A percentile compares a stretch with the other conserved stretches of the same genome.
phyloP scores from a whole-genome alignment of 1,140 invertebrate genomes.

The Phymastichus coffea region DNA sequence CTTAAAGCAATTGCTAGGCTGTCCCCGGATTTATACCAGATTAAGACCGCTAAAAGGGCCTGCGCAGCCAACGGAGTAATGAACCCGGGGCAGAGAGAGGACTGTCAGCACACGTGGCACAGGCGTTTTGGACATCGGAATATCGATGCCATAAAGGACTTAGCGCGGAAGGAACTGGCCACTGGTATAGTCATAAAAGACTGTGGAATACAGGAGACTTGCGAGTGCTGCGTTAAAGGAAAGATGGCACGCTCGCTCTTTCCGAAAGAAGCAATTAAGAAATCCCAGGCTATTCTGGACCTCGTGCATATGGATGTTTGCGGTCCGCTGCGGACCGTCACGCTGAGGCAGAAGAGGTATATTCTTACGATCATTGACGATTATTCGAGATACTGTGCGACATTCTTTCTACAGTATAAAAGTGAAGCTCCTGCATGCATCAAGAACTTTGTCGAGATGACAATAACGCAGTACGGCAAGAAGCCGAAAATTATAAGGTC shows the following conservation, averaged over 20 bases:
- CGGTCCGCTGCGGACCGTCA: constrained; percentile 20
- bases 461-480: constrained; percentile 25
- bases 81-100: not conserved
- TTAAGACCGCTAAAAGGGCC: not conserved
- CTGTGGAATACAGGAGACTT: constrained; percentile 9
- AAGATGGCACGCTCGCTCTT: constrained; percentile 30
- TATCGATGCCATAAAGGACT: constrained; percentile 8
- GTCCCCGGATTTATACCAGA: not conserved
- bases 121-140: constrained; percentile 16
- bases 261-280: constrained; percentile 12
- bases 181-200: constrained; percentile 3
- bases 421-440: constrained; percentile 18
- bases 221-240: constrained; percentile 33
- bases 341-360: constrained; percentile 26
- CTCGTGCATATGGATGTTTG: constrained; percentile 34
- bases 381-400: constrained; percentile 24
- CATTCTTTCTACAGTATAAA: constrained; percentile 32
- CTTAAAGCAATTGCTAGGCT: not conserved
- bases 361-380: constrained; percentile 34
- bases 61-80: constrained; percentile 9
- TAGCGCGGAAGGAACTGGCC: constrained; percentile 2
- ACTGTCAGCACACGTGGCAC: constrained; percentile 25
- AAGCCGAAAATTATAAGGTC: constrained; percentile 29
- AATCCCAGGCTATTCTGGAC: not conserved
- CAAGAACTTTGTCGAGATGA: constrained; percentile 30